phyloP scores from a whole-genome alignment of 2,113 vertebrate genomes.

The Vireo altiloquus region DNA sequence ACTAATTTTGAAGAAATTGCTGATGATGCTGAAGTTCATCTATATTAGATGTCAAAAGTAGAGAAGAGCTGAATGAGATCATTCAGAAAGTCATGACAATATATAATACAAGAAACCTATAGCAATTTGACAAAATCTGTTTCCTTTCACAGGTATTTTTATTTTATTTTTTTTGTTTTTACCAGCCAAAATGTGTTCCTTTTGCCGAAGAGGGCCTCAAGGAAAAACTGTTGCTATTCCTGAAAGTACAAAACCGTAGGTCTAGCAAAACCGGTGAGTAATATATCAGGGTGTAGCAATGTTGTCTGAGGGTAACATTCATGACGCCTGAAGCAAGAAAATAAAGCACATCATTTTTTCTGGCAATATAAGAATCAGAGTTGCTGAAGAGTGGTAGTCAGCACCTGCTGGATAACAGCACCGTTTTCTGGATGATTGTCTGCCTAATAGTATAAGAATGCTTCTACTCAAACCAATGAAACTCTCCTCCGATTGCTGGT shows the following conservation, averaged over 20 bases:
- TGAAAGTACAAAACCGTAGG: neutral
- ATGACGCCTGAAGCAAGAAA: neutral
- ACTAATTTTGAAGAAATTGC: neutral
- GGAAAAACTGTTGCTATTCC: neutral
- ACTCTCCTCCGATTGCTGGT: neutral
- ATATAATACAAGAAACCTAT: neutral
- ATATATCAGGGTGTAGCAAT: neutral
- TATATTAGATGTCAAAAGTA: neutral
- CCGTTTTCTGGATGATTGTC: neutral
- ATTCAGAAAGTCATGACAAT: neutral
- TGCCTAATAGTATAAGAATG: neutral
- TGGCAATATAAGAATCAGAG: neutral
- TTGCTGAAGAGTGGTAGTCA: neutral
- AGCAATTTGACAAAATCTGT: neutral
- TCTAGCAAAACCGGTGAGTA: rapidly evolving
- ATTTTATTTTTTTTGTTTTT: neutral
- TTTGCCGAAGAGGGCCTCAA: neutral
- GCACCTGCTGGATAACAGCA: neutral
- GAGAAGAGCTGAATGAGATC: neutral
- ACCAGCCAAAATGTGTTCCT: neutral
- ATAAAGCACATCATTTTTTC: neutral
- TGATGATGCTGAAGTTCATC: neutral
- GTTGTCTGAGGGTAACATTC: neutral
- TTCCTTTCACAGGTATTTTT: neutral
- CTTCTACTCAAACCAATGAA: neutral